Percentiles rank a stretch among this genome's conserved stretches.
These are phyloP conservation scores for Pedetes capensis DNA, from an alignment of 2,113 vertebrate genomes.

Conservation along the genomic window DNA sequence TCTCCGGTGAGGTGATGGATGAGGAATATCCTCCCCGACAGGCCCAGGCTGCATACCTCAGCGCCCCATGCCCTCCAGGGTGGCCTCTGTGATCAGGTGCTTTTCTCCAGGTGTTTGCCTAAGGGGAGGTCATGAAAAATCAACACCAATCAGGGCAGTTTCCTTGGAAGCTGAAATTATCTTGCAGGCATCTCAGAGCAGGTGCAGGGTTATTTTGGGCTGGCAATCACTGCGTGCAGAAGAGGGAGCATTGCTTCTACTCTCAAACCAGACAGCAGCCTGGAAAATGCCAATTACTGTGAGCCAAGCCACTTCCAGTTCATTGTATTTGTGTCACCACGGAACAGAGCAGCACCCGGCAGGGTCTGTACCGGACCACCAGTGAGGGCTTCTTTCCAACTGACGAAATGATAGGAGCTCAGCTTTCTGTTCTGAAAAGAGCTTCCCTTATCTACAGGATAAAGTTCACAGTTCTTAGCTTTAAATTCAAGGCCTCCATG, in stretches of 20 bases:
- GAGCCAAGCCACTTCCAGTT: constrained; percentile 38
- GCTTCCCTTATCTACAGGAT: background rate
- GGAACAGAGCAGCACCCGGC: background rate
- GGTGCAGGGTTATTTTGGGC: constrained; percentile 79
- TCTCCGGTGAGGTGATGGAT: background rate
- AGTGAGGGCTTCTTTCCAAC: background rate
- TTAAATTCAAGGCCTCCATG: background rate
- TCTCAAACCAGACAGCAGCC: constrained; percentile 50
- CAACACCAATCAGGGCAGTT: constrained; percentile 78
- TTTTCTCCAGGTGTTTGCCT: constrained; percentile 74
- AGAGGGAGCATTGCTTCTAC: constrained; percentile 59
- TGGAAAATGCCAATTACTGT: constrained; percentile 53
- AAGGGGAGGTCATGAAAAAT: constrained; percentile 74
- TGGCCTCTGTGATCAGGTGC: constrained; percentile 72
- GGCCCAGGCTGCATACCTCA: background rate
- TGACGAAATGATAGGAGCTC: background rate
- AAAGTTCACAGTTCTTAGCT: background rate
- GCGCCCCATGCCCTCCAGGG: background rate
- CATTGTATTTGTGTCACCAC: background rate
- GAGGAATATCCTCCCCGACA: background rate
- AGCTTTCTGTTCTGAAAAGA: background rate
- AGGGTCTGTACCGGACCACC: background rate
- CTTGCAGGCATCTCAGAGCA: constrained; percentile 75
- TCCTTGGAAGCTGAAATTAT: constrained; percentile 80
- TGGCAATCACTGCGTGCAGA: constrained; percentile 73